Percentiles rank a stretch among this genome's conserved stretches.
phyloP scores from a whole-genome alignment of 2,888 invertebrate species.

The Mythimna loreyi region DNA sequence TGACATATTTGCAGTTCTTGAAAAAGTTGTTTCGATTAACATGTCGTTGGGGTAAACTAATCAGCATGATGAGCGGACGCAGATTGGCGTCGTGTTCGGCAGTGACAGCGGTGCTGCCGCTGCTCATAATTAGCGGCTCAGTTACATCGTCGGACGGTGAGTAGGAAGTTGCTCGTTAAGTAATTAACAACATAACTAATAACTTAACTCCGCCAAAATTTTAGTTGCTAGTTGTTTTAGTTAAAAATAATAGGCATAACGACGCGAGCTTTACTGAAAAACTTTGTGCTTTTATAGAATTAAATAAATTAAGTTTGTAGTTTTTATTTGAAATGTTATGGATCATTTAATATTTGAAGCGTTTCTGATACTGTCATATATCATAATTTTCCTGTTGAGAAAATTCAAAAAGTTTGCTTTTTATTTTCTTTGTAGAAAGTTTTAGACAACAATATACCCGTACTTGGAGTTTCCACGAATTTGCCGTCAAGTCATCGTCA shows the following conservation, averaged over 20 bases:
- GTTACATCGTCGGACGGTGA: slow-evolving; percentile 85
- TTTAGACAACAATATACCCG: slow-evolving; percentile 21
- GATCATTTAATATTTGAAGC: slow-evolving; percentile 17
- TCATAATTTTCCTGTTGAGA: slow-evolving; percentile 10
- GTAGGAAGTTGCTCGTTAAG: slow-evolving; percentile 67
- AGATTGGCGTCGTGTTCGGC: slow-evolving; percentile 77
- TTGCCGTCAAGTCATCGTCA: slow-evolving; percentile 15
- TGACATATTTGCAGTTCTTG: slow-evolving; percentile 77
- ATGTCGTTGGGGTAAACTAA: slow-evolving; percentile 83
- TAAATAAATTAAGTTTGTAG: slow-evolving; percentile 24
- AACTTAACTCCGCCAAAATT: slow-evolving; percentile 47
- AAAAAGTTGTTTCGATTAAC: slow-evolving; percentile 80
- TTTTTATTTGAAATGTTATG: slow-evolving; percentile 25
- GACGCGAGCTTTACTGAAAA: slow-evolving; percentile 39
- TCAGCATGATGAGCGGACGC: slow-evolving; percentile 81
- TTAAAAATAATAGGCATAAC: slow-evolving; percentile 46
- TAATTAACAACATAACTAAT: slow-evolving; percentile 62
- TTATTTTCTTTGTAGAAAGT: slow-evolving; percentile 28
- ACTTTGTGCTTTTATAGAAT: slow-evolving; percentile 43
- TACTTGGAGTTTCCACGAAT: slow-evolving; percentile 22
- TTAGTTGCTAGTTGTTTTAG: slow-evolving; percentile 37
- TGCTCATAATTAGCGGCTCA: slow-evolving; percentile 78
- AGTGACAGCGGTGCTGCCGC: slow-evolving; percentile 75
- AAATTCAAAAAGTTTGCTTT: slow-evolving; percentile 29
- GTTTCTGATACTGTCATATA: slow-evolving; percentile 5